A percentile compares a stretch with the other conserved stretches of the same genome.
phyloP scores from a whole-genome alignment of 2,888 invertebrate genomes.

The Calameuta idolon region DNA sequence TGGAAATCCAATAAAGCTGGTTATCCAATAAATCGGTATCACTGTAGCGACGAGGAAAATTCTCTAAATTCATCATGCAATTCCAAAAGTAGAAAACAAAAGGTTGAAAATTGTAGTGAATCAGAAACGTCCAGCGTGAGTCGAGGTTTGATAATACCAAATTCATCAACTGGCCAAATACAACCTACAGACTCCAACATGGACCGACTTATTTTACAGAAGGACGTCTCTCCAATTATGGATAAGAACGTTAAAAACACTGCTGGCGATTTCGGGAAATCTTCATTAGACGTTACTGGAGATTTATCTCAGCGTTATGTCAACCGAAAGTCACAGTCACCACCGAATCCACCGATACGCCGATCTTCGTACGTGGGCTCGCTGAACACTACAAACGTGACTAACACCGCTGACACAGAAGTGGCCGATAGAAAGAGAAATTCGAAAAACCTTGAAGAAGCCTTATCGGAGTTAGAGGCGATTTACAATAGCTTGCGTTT shows the following conservation, averaged over 20 bases:
- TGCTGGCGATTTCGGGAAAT: not conserved
- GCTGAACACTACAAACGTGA: not conserved
- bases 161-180: not conserved
- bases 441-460: conserved; percentile 87
- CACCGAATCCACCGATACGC: conserved; percentile 5
- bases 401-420: conserved; percentile 44
- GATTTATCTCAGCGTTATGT: not conserved
- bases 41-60: not conserved
- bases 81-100: not conserved
- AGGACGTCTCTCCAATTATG: not conserved
- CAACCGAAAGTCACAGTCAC: not conserved
- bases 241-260: not conserved
- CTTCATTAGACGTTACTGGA: not conserved
- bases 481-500: conserved; percentile 90
- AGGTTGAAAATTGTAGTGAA: not conserved
- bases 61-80: not conserved
- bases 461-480: conserved; percentile 89
- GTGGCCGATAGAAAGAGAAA: conserved; percentile 72
- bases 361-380: conserved; percentile 4
- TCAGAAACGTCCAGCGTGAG: not conserved
- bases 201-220: not conserved
- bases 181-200: not conserved
- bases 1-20: not conserved
- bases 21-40: not conserved
- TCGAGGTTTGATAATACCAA: not conserved